A percentile compares a stretch with the other conserved stretches of the same genome.
These are phyloP conservation scores for Hemichromis elongatus DNA, from an alignment of 2,113 vertebrate genomes.

Conservation along the genomic window DNA sequence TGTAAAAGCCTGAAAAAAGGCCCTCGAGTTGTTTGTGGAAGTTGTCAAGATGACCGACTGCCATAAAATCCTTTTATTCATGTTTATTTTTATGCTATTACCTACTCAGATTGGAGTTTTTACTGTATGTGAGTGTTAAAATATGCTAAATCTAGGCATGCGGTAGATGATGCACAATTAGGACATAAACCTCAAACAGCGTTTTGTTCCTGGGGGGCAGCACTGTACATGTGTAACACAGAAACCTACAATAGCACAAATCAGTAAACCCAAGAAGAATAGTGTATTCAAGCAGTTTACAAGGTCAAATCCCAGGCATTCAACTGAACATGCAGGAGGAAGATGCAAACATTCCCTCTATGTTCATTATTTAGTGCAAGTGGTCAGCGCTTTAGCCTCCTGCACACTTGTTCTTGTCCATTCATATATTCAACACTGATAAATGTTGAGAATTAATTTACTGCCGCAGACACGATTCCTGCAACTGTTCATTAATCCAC, in stretches of 20 bases:
- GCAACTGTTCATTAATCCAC: conserved; percentile 63
- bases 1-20: conserved; percentile 31
- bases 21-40: conserved; percentile 32
- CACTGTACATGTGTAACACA: conserved; percentile 29
- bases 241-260: conserved; percentile 15
- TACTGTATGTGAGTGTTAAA: background rate
- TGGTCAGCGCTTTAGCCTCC: background rate
- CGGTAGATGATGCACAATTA: conserved; percentile 8
- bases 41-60: conserved; percentile 37
- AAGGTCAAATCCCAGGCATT: background rate
- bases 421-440: conserved; percentile 69
- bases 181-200: no score
- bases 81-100: conserved; percentile 37
- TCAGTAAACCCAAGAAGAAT: background rate
- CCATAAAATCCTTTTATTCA: conserved; percentile 12
- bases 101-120: conserved; percentile 19
- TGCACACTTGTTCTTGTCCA: conserved; percentile 30
- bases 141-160: conserved; percentile 15
- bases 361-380: conserved; percentile 39
- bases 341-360: background rate
- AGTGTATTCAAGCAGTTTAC: conserved; percentile 10
- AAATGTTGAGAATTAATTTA: conserved; percentile 70
- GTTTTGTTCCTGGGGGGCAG: no score
- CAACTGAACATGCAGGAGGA: background rate
- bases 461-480: conserved; percentile 43